Evolutionary conservation across 2,888 invertebrate species (phyloP), one percentile per base, ranked within the genome.

Genomic region (Oegoconia quadripuncta): DNA sequence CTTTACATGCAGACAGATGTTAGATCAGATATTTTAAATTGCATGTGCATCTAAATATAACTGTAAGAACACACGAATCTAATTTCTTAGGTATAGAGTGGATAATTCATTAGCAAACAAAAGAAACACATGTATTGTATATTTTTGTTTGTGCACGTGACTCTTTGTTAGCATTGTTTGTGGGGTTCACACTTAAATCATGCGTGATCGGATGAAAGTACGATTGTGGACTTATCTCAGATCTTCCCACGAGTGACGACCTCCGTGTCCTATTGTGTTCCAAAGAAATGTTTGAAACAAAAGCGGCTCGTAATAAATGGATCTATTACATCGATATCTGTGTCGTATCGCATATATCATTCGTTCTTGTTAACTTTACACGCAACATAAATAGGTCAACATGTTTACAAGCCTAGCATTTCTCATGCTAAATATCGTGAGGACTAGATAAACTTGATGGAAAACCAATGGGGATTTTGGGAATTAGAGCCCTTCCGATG

Each of bases 181-280:
- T 63, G 43, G 42, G 55, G 64, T 77, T 79, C 79, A 61, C 82
- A 78, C 74, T 76, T 81, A 76, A 76, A 82, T 82, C 79, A 82
- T 72, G 75, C 76, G 72, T 78, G 75, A 74, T 81, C 64, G 61
- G 76, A 77, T 78, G 82, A 84, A 83, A 81, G 79, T 76, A 69
- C 74, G 69, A 74, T 72, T 73, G 71, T 66, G 55, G 55, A 46
- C 58, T 63, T 79, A 81, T 80, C 80, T 65, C 44, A 42, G 49
- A 72, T 78, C 77, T 82, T 82, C 82, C 74, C 81, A 79, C 77
- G 70, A 63, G 57, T 64, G 71, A 67, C 67, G 59, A 59, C 59
- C 62, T 62, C 62, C 64, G 56, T 53, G 59, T 55, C 52, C 60
- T 59, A 73, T 72, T 74, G 73, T 74, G 52, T 58, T 58, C 60